phyloP scores from a whole-genome alignment of 2,113 vertebrate genomes.

The Scartelaos histophorus region DNA sequence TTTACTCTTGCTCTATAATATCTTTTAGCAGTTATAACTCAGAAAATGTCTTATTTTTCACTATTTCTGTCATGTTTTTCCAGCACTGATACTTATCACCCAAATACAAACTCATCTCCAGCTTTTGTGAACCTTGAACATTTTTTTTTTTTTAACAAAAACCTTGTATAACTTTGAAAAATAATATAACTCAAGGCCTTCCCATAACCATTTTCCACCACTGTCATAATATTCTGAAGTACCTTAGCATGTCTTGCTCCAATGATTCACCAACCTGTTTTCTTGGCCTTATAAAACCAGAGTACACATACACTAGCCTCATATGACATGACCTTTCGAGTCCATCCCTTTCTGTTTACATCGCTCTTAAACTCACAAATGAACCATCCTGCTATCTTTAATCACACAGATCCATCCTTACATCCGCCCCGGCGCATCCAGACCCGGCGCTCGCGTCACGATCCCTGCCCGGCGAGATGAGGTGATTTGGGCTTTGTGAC shows the following conservation, averaged over 20 bases:
- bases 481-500: slow-evolving; percentile 51
- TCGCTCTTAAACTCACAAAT: background rate
- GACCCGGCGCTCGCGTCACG: slow-evolving; percentile 33
- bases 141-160: too few relatives aligned
- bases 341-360: background rate
- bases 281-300: background rate
- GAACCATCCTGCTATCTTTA: slow-evolving; percentile 9
- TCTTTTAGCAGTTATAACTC: too few relatives aligned
- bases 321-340: background rate
- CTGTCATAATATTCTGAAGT: too few relatives aligned
- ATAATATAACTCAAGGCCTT: too few relatives aligned
- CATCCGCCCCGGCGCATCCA: slow-evolving; percentile 19
- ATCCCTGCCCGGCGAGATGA: slow-evolving; percentile 59
- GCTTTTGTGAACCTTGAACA: too few relatives aligned
- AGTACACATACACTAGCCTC: background rate
- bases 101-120: too few relatives aligned
- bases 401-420: slow-evolving; percentile 17
- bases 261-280: background rate
- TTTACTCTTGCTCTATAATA: too few relatives aligned
- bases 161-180: too few relatives aligned
- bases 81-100: background rate
- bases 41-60: too few relatives aligned
- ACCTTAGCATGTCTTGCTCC: background rate
- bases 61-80: background rate
- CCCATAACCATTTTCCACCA: too few relatives aligned